Evolutionary conservation across 2,888 invertebrate species (phyloP), one percentile per base, ranked within the genome.

Genomic region (Sthenelais limicola): DNA sequence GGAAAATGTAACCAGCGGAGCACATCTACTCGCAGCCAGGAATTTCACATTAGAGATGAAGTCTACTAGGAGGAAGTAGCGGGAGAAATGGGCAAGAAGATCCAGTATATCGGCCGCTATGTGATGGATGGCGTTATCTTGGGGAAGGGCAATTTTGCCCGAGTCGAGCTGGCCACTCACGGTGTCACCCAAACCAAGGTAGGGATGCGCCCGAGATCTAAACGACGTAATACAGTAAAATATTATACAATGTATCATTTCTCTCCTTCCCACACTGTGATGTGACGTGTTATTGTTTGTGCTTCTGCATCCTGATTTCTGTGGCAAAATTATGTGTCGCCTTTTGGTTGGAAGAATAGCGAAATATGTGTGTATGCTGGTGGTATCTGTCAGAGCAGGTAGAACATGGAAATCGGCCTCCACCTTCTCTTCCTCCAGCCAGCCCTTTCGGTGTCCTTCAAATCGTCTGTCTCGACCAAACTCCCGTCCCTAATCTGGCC

Each of bases 61-160:
- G 70, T 56, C 70, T 43, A 69, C 68, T 32, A 58, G 73, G 56
- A 68, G 73, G 73, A 73, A 69, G 56, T 69, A 73, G 68, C 69
- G 62, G 66, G 69, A 79, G 80, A 75, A 71, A 87, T 87, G 87
- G 87, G 87, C 76, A 87, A 85, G 80, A 87, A 87, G 81, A 87
- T 87, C 75, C 87, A 87, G 76, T 85, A 83, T 71, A 84, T 93
- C 80, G 93, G 93, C 72, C 92, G 91, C 84, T 93, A 93, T 88
- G 89, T 90, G 82, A 91, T 93, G 90, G 92, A 92, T 72, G 92
- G 92, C 74, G 91, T 90, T 80, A 89, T 91, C 73, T 89, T 93
- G 73, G 93, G 93, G 54, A 93, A 92, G 87, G 93, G 93, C 75
- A 93, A 92, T 87, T 93, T 93, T 85, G 93, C 93, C 28, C 90